Conservation (phyloP, 2,888 invertebrate species). For the Macaria notata region DNA sequence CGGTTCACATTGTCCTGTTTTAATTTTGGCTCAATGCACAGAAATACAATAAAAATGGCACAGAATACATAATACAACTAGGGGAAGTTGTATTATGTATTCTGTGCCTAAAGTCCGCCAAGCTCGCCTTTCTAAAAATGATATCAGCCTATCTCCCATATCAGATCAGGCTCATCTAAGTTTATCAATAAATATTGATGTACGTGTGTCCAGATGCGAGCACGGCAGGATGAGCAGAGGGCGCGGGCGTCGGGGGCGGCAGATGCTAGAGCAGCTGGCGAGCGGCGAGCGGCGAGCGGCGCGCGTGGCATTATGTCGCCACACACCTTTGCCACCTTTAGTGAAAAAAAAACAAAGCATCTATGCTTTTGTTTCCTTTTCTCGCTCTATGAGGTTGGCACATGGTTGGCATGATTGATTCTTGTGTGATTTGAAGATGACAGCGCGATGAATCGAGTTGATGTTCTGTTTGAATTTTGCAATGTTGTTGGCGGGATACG, state of each 20-base stretch:
- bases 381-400: conserved; percentile 28
- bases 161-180: conserved; percentile 5
- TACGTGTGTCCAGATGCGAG: conserved; percentile 31
- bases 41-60: too few species aligned
- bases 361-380: conserved; percentile 40
- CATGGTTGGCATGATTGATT: conserved; percentile 38
- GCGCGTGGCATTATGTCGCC: conserved; percentile 33
- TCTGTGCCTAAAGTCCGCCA: too few species aligned
- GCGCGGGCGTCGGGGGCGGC: conserved; percentile 40
- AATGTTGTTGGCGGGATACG: conserved; percentile 3
- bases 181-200: conserved; percentile 18
- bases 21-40: too few species aligned
- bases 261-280: conserved; percentile 57
- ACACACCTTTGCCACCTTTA: conserved; percentile 54
- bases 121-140: too few species aligned
- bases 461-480: conserved; percentile 16
- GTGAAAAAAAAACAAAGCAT: conserved; percentile 24
- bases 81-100: too few species aligned
- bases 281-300: conserved; percentile 39
- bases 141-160: too few species aligned
- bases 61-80: too few species aligned
- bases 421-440: conserved; percentile 30
- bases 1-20: too few species aligned
- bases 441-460: conserved; percentile 27
- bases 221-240: conserved; percentile 40